A percentile compares a stretch with the other conserved stretches of the same genome.
These are phyloP conservation scores for Drosophila ercepeae DNA, from an alignment of 1,140 invertebrate genomes.

Conservation along the genomic window DNA sequence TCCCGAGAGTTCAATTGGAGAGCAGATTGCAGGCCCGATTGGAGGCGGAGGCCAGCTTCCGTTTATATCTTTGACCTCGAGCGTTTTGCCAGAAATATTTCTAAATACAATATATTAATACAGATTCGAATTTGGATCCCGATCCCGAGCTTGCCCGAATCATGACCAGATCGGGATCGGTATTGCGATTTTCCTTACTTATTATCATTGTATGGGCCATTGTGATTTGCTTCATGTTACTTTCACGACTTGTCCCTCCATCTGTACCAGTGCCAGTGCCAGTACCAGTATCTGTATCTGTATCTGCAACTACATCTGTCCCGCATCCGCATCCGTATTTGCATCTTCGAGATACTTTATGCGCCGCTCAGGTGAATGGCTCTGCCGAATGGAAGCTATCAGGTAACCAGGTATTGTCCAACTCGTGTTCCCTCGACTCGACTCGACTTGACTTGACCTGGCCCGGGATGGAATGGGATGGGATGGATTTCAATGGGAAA, in stretches of 20 bases:
- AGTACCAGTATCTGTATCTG: background rate
- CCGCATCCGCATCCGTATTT: slow-evolving; percentile 17
- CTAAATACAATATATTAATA: slow-evolving; percentile 61
- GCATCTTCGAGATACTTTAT: slow-evolving; percentile 48
- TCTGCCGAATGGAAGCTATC: slow-evolving; percentile 61
- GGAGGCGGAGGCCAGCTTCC: slow-evolving; percentile 41
- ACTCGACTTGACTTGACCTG: slow-evolving; percentile 22
- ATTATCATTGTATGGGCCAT: slow-evolving; percentile 65
- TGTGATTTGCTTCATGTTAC: slow-evolving; percentile 66
- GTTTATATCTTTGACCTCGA: slow-evolving; percentile 67
- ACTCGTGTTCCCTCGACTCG: background rate
- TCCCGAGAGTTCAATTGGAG: slow-evolving; percentile 39
- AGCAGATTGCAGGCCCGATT: slow-evolving; percentile 34
- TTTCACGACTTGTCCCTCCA: slow-evolving; percentile 62
- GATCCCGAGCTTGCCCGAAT: slow-evolving; percentile 36
- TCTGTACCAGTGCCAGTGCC: background rate
- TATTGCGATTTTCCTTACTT: slow-evolving; percentile 42
- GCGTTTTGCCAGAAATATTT: slow-evolving; percentile 33
- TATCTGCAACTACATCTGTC: background rate
- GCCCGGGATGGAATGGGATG: background rate
- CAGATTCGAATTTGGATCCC: slow-evolving; percentile 32
- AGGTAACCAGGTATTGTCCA: slow-evolving; percentile 49
- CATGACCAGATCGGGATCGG: slow-evolving; percentile 56
- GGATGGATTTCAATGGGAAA: slow-evolving; percentile 14
- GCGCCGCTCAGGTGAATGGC: slow-evolving; percentile 58